Evolutionary conservation across 2,113 vertebrate genomes (phyloP).

Genomic region (Eupsittula cactorum): DNA sequence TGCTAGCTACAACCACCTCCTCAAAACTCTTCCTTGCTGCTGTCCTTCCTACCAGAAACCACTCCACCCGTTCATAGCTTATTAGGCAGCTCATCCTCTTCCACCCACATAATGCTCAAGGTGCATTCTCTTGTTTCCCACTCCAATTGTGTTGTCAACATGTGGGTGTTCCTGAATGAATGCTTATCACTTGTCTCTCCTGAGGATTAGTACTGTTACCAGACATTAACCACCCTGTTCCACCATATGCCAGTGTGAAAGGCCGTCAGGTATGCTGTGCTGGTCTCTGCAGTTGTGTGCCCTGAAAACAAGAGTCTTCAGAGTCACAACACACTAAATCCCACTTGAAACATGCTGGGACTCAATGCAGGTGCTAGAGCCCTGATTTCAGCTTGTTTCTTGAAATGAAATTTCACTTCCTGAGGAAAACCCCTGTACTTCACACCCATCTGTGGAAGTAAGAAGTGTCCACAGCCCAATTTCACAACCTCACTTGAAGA

Average conservation of each 20-base stretch:
- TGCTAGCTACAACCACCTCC: background rate
- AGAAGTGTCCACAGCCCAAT: background rate
- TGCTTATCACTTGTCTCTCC: background rate
- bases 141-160: background rate
- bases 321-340: background rate
- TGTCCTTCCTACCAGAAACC: background rate
- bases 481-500: background rate
- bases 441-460: background rate
- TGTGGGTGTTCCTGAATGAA: background rate
- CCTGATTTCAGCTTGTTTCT: background rate
- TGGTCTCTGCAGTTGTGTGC: background rate
- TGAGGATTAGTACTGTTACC: background rate
- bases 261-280: background rate
- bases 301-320: background rate
- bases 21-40: background rate
- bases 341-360: background rate
- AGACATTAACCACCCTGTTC: background rate
- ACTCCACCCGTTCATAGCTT: background rate
- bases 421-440: background rate
- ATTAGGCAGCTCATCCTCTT: background rate
- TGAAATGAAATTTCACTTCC: background rate
- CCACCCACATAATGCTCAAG: background rate
- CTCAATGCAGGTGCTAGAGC: background rate
- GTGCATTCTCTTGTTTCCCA: background rate
- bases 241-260: accelerated